A percentile compares a stretch with the other conserved stretches of the same genome.
phyloP scores from a whole-genome alignment of 2,888 invertebrate genomes.

The Galeruca laticollis region DNA sequence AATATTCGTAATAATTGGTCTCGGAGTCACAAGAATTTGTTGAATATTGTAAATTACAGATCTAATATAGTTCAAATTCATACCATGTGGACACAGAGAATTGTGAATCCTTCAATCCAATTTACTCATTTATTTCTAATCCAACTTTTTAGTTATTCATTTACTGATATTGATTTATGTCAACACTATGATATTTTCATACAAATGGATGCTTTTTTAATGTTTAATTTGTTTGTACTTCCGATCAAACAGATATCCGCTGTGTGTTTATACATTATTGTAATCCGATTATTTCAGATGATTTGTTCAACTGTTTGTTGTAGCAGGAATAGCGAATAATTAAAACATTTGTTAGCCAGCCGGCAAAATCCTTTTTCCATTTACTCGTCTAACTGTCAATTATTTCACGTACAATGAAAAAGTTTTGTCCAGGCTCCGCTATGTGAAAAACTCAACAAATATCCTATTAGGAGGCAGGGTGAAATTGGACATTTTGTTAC shows the following conservation, averaged over 20 bases:
- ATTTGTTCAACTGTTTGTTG: slow-evolving; percentile 18
- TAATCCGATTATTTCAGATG: slow-evolving; percentile 15
- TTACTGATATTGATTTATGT: not conserved
- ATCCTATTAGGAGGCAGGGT: slow-evolving; percentile 27
- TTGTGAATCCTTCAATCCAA: too few relatives aligned
- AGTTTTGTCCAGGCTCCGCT: slow-evolving; percentile 31
- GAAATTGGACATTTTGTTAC: slow-evolving; percentile 32
- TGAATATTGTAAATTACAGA: too few relatives aligned
- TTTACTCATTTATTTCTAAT: too few relatives aligned
- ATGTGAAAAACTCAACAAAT: slow-evolving; percentile 36
- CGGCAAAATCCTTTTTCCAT: slow-evolving; percentile 34
- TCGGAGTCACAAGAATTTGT: too few relatives aligned
- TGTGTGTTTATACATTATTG: slow-evolving; percentile 7
- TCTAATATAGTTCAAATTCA: too few relatives aligned
- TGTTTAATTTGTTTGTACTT: slow-evolving; percentile 3
- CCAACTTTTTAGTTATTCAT: not conserved
- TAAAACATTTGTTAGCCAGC: slow-evolving; percentile 13
- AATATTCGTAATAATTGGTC: too few relatives aligned
- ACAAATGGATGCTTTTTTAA: not conserved
- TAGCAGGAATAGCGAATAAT: slow-evolving; percentile 16
- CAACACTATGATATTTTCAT: not conserved
- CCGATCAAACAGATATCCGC: not conserved
- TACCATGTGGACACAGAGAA: too few relatives aligned
- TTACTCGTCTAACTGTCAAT: slow-evolving; percentile 36
- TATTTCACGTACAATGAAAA: slow-evolving; percentile 36